Conservation (phyloP, 1,140 invertebrate species). For the Potamilus streckersoni region DNA sequence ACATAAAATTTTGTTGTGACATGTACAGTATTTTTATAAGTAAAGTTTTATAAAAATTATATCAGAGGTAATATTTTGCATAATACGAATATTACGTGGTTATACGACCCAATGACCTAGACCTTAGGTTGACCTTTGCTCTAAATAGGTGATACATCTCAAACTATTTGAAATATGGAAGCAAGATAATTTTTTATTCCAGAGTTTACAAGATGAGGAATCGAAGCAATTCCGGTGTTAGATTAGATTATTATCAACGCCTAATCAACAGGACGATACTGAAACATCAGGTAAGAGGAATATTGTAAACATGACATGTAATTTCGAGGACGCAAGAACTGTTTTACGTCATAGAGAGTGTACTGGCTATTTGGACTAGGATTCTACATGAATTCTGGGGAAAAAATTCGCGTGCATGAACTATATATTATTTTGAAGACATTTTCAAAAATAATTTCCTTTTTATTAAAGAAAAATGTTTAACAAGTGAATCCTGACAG, state of each 20-base stretch:
- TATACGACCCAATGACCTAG: background rate
- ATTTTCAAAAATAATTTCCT: no score
- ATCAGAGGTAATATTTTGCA: background rate
- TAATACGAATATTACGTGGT: background rate
- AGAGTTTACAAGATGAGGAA: constrained; percentile 79
- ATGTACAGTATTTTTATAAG: background rate
- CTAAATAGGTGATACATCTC: background rate
- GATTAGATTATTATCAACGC: constrained; percentile 94
- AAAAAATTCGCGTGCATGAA: no score
- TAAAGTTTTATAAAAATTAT: background rate
- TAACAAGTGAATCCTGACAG: no score
- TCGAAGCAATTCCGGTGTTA: constrained; percentile 92
- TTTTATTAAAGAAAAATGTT: no score
- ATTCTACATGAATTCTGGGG: no score
- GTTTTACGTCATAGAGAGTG: no score
- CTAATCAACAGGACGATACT: constrained; percentile 93
- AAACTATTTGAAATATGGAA: background rate
- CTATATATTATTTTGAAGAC: no score
- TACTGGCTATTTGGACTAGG: no score
- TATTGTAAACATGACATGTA: no score
- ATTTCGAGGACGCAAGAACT: no score
- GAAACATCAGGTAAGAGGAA: constrained; percentile 78
- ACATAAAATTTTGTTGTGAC: no score
- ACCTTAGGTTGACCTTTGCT: background rate
- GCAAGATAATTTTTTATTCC: background rate